Base-by-base conservation (phyloP, 2,888 invertebrate species). In the Oligia fasciuncula region DNA sequence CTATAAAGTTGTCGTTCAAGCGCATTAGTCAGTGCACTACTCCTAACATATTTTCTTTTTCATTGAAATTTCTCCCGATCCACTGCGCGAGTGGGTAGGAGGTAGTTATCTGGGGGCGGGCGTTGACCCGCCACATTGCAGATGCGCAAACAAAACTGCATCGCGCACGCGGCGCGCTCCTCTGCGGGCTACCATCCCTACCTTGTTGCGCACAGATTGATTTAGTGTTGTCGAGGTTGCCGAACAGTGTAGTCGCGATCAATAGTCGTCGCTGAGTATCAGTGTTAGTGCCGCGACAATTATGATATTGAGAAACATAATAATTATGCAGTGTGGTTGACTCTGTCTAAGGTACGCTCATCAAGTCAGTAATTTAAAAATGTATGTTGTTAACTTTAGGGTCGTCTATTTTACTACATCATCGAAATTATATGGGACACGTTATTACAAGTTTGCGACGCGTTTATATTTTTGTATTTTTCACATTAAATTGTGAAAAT, bases 91-190 rank as follows among this genome's bases (percentile, higher is more conserved):
- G 23, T 57, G 0, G 54, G 17, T 51, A 51, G 17, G 54, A 9
- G 3, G 9, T 57, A 57, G 57, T 3, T 3, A 57, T 57, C 54
- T 9, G 9, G 23, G 23, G 3, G 23, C 3, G 23, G 23, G 23
- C 57, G 23, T 23, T 57, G 23, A 57, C 0, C 57, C 9, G 57
- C 57, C 23, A 1, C 57, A 49, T 6, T 76, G 76, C 76, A 40
- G 76, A 40, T 40, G 62, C 76, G 75, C 23, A 29, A 11, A 76
- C n/a, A n/a, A n/a, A n/a, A 23, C 9, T 57, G 23, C 23, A 57
- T 23, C 57, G 9, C 57, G 23, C 23, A 57, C 23, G 0, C 23
- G 23, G 0, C 23, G 1, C 0, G 23, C 23, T 23, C 3, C 57
- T 57, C 9, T 57, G 23, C 8, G 11, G 23, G 54, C 2, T 19